A percentile compares a stretch with the other conserved stretches of the same genome.
Conservation (phyloP, 2,113 vertebrate species). For the Penelope pileata region DNA sequence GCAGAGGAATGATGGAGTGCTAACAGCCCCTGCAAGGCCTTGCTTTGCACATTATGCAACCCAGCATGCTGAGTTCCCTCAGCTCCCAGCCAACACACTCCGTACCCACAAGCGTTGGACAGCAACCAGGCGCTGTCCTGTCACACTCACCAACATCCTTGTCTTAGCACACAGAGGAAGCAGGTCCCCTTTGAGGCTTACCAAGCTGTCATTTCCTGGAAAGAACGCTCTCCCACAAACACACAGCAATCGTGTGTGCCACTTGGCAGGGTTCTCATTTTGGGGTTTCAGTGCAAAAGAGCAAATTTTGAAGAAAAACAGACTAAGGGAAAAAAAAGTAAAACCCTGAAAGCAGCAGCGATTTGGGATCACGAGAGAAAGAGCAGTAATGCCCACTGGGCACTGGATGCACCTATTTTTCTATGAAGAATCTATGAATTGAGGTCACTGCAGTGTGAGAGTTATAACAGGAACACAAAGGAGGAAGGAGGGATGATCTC, state of each 20-base stretch:
- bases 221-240: not conserved
- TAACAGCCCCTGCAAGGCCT: too few species aligned
- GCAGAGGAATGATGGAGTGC: too few species aligned
- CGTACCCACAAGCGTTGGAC: not conserved
- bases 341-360: not conserved
- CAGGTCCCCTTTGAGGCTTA: not conserved
- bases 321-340: not conserved
- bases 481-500: not conserved
- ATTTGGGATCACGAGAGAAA: fast-evolving
- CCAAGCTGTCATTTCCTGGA: not conserved
- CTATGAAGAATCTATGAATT: not conserved
- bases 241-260: not conserved
- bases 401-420: not conserved
- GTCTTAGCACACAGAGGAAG: not conserved
- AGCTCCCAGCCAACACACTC: not conserved
- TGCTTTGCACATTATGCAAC: fast-evolving
- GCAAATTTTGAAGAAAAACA: not conserved
- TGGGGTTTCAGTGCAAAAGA: not conserved
- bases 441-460: not conserved
- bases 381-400: not conserved
- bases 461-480: not conserved
- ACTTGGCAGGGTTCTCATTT: not conserved
- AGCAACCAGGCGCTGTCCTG: not conserved
- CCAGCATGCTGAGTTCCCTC: not conserved
- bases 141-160: not conserved